Evolutionary conservation across 2,888 invertebrate genomes (phyloP), one percentile per base, ranked within the genome.

Genomic region (Aromia moschata): DNA sequence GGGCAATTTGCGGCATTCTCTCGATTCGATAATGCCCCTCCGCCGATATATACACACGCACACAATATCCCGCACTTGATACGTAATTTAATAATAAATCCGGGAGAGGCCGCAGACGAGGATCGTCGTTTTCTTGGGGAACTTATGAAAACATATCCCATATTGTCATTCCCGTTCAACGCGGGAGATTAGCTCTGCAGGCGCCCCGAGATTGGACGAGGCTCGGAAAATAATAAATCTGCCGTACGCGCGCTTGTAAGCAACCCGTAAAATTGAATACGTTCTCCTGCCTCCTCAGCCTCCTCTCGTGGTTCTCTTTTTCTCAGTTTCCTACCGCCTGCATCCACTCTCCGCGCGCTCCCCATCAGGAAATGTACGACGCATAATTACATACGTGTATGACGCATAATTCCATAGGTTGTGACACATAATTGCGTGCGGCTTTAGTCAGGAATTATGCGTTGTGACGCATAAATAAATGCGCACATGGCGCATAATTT

Each of bases 251-350:
- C 67, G 63, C 64, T 60, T 67, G 68, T 70, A 72, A 72, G 72
- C 70, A 69, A 70, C 67, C 70, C 72, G 69, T 70, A 71, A 71
- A 72, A 72, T 71, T 72, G 70, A 72, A 72, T 70, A 70, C 65
- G 67, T 65, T 68, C 67, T n/a, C n/a, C n/a, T n/a, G n/a, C n/a
- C n/a, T n/a, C n/a, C n/a, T n/a, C 62, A 66, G 58, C 60, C 55
- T 63, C 58, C 52, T 64, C 52, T 56, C 59, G 45, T 65, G 56
- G 56, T 65, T 60, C 46, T 51, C 56, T 40, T 37, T 51, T 54
- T 25, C 56, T 56, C 57, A 36, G 52, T 60, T 58, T 47, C 18
- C 47, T 17, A 7, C 36, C 17, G 17, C 11, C 37, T n/a, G n/a
- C n/a, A n/a, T n/a, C n/a, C n/a, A n/a, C n/a, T n/a, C n/a, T n/a